These are phyloP conservation scores for Seira sanloemensis DNA, from an alignment of 2,888 invertebrate species.

Conservation along the genomic window DNA sequence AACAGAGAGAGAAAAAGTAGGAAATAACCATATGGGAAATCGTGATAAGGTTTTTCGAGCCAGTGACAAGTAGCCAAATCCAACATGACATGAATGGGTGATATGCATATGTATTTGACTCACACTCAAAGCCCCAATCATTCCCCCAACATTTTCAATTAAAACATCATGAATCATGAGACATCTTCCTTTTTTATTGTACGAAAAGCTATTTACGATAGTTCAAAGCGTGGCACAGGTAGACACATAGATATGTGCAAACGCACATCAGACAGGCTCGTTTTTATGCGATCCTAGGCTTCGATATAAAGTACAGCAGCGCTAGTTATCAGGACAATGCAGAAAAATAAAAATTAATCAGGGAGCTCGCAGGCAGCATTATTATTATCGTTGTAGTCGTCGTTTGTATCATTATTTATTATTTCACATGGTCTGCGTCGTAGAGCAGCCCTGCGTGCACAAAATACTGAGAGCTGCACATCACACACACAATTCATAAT, in stretches of 20 bases:
- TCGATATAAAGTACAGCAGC: neutral
- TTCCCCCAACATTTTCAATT: slow-evolving; percentile 5
- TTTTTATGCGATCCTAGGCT: neutral
- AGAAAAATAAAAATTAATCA: neutral
- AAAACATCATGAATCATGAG: neutral
- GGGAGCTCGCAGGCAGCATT: neutral
- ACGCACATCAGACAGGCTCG: neutral
- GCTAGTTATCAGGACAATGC: neutral
- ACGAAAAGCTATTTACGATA: no score
- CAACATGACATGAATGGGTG: neutral
- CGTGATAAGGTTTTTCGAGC: neutral
- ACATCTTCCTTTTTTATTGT: neutral
- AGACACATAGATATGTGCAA: no score
- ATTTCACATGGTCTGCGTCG: neutral
- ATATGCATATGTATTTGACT: neutral
- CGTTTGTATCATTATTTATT: neutral
- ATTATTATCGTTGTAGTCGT: no score
- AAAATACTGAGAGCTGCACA: no score
- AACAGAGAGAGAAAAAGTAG: no score
- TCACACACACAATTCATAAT: slow-evolving; percentile 4
- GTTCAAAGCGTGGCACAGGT: neutral
- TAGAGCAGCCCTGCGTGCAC: no score
- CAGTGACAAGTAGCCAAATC: neutral
- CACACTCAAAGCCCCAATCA: neutral
- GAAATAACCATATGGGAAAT: neutral